Evolutionary conservation across 2,888 invertebrate genomes (phyloP), one percentile per base, ranked within the genome.

Genomic region (Chesias legatella): DNA sequence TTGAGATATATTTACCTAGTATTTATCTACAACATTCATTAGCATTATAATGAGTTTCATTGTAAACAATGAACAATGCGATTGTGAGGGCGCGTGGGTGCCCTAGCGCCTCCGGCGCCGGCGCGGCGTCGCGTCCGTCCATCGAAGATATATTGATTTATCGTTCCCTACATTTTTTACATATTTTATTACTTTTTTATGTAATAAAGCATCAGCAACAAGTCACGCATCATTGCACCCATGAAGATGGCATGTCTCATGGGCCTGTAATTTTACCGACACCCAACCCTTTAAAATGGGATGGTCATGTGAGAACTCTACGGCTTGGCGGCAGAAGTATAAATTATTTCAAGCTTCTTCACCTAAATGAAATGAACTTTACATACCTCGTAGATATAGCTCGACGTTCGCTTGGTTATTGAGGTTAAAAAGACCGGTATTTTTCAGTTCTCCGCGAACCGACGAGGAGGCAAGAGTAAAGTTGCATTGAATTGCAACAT

Each of bases 41-140:
- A 35, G 33, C 42, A 48, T 50, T 43, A 35, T 46, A 49, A 54
- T 54, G 34, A 43, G 36, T 44, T 38, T 53, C 35, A 50, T 33
- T 51, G 53, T 56, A 58, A 56, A 58, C 56, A 58, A 58, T 53
- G 51, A 37, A 53, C 59, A 56, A 60, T 56, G 50, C 59, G 43
- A 56, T 60, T 57, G 46, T 51, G 46, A 52, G 37, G 47, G 48
- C 35, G 53, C 35, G 65, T 63, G 53, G 60, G 59, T 51, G 60
- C 57, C 58, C 56, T 56, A 52, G 58, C 53, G 56, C 43, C 33
- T 32, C 28, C 50, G 43, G 32, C 37, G 29, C 33, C 29, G 37
- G 43, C 35, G 27, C 29, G 7, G 1, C 30, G 6, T 21, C 30
- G 30, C 21, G 20, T 7, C 21, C 26, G 8, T 38, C 31, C 2